Conservation (phyloP, 1,140 invertebrate species). For the Lordiphosa stackelbergi region DNA sequence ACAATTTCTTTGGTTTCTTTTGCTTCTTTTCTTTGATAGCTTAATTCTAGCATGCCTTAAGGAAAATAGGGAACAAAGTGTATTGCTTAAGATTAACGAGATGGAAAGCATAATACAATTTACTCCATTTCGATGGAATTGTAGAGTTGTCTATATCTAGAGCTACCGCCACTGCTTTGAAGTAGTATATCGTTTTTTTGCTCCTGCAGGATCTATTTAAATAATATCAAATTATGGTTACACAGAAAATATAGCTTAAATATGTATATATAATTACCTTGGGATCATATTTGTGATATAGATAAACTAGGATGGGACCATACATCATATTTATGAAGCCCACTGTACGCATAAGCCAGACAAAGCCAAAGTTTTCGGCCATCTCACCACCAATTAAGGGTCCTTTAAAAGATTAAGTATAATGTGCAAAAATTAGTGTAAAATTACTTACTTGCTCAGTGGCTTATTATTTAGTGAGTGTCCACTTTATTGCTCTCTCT, state of each 20-base stretch:
- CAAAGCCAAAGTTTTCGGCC: slow-evolving; percentile 84
- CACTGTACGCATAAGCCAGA: slow-evolving; percentile 84
- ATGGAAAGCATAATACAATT: slow-evolving; percentile 5
- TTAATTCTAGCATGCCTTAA: too few species aligned
- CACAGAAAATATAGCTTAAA: neutral
- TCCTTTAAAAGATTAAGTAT: slow-evolving; percentile 77
- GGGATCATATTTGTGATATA: slow-evolving; percentile 73
- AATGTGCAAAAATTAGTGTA: neutral
- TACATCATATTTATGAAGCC: slow-evolving; percentile 84
- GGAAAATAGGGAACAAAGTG: slow-evolving; percentile 2
- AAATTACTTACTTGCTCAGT: too few species aligned
- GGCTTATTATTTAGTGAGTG: too few species aligned
- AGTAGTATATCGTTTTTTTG: slow-evolving; percentile 64
- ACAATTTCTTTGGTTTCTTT: too few species aligned
- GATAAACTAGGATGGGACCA: slow-evolving; percentile 80
- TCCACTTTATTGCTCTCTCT: too few species aligned
- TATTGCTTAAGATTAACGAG: slow-evolving; percentile 47
- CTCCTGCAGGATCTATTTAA: slow-evolving; percentile 41
- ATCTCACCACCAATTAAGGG: slow-evolving; percentile 85
- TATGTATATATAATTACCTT: slow-evolving; percentile 44
- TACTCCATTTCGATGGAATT: slow-evolving; percentile 70
- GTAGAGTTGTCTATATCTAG: slow-evolving; percentile 68
- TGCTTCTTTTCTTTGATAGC: too few species aligned
- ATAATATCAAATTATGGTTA: neutral
- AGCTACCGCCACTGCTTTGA: slow-evolving; percentile 51